Base-by-base conservation (phyloP, 2,797 vertebrate genomes). In the Thripadectes ignobilis region DNA sequence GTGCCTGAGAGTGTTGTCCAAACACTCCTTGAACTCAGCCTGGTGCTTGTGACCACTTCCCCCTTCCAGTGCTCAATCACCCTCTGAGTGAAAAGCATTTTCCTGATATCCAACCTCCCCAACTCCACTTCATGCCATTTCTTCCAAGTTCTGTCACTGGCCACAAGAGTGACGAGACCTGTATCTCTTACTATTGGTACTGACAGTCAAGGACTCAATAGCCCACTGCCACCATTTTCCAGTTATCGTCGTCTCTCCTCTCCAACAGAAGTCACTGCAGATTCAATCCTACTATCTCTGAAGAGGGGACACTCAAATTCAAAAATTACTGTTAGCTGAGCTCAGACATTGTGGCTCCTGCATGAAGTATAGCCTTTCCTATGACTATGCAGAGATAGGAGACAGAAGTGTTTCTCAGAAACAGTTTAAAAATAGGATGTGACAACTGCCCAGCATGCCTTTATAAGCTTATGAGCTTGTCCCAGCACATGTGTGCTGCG, bases 341-440 rank as follows among this genome's bases (percentile, higher is more conserved):
- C 41, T 46, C 81, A 97, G 94, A 95, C 92, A 93, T 2, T 7
- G 48, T 52, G 92, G 91, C 93, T 95, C 95, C 91, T 66, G 54
- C 62, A 57, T 55, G 38, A 95, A 94, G 84, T 57, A 73, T 11
- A 89, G 59, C n/a, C 88, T 86, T 81, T 84, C 76, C 61, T 93
- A 89, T 11, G 62, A 85, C 67, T 45, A 32, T 34, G 41, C 43
- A 92, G 61, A 95, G 76, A 93, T 78, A 92, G 82, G 48, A 93
- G 81, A 52, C 84, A 92, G 74, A 93, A 96, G 78, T 14, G 79
- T 65, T 96, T 97, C 95, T 93, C 69, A 88, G 95, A 97, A 96
- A 87, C 73, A 30, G 89, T 95, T 95, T 96, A 96, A 96, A 96
- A 96, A 97, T 96, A 97, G 95, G 67, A 85, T 54, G 76, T 78